Conservation (phyloP, 2,113 vertebrate species). For the Trichomycterus rosablanca region DNA sequence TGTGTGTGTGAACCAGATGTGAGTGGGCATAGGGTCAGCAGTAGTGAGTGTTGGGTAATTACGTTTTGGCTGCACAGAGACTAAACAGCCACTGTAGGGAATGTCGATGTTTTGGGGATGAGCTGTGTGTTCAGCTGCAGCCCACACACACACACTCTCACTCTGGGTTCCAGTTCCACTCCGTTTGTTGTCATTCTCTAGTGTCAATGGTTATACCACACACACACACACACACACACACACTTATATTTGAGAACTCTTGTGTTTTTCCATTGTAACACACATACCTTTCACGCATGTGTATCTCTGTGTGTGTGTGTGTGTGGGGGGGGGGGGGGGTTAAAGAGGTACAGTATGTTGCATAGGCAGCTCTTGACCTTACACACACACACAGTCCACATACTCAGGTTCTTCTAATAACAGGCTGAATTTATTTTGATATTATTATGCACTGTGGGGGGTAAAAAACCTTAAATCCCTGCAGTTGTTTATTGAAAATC, state of each 20-base stretch:
- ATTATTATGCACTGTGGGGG: no score
- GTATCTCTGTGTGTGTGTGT: slow-evolving; percentile 21
- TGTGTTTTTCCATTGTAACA: background rate
- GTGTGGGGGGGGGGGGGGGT: no score
- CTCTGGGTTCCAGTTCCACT: slow-evolving; percentile 77
- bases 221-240: no score
- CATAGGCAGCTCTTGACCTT: no score
- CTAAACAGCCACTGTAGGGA: slow-evolving; percentile 92
- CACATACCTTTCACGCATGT: no score
- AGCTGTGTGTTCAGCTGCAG: slow-evolving; percentile 94
- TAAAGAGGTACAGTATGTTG: no score
- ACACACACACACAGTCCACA: no score
- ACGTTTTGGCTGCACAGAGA: slow-evolving; percentile 74
- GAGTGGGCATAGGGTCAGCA: slow-evolving; percentile 80
- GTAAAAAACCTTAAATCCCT: no score
- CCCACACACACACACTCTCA: slow-evolving; percentile 22
- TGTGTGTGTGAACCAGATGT: slow-evolving; percentile 63
- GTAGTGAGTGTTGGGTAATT: slow-evolving; percentile 85
- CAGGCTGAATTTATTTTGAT: no score
- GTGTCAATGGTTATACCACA: slow-evolving; percentile 67
- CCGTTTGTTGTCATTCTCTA: slow-evolving; percentile 75
- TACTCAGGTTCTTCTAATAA: no score
- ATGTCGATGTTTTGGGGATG: slow-evolving; percentile 90
- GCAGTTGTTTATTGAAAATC: no score
- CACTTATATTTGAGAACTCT: background rate